These are phyloP conservation scores for Tetragonula carbonaria DNA, from an alignment of 2,888 invertebrate species.

Conservation along the genomic window DNA sequence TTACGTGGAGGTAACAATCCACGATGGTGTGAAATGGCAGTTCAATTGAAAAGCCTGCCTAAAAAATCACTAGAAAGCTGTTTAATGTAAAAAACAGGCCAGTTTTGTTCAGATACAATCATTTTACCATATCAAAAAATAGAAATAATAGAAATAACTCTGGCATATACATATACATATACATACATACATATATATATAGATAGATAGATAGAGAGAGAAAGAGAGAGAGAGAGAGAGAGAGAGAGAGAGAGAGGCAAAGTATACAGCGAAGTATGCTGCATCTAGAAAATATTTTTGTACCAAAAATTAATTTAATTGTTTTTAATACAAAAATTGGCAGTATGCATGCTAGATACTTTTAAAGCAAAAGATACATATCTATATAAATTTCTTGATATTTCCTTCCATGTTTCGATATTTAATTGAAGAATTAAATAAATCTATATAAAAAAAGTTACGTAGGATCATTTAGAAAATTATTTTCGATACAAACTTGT, in stretches of 20 bases:
- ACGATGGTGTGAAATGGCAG: slow-evolving; percentile 43
- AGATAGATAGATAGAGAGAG: no score
- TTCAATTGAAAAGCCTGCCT: slow-evolving; percentile 45
- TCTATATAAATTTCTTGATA: neutral
- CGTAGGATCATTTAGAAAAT: neutral
- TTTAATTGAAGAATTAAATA: neutral
- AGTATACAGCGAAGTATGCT: slow-evolving; percentile 28
- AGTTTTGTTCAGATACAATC: slow-evolving; percentile 41
- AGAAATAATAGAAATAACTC: slow-evolving; percentile 23
- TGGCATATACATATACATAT: slow-evolving; percentile 15
- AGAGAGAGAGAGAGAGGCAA: neutral
- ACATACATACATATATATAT: no score
- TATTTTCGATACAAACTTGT: slow-evolving; percentile 1
- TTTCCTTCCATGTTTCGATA: neutral
- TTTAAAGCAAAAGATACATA: neutral
- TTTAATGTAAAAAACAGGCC: slow-evolving; percentile 49
- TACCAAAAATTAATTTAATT: neutral
- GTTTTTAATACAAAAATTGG: neutral
- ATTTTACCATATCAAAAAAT: slow-evolving; percentile 53
- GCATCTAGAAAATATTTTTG: slow-evolving; percentile 10
- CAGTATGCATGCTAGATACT: neutral
- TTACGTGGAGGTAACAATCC: slow-evolving; percentile 38
- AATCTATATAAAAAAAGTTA: neutral
- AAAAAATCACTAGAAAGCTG: slow-evolving; percentile 56
- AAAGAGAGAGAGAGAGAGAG: no score